These are phyloP conservation scores for Brachyistius frenatus DNA, from an alignment of 2,113 vertebrate genomes.

Conservation along the genomic window DNA sequence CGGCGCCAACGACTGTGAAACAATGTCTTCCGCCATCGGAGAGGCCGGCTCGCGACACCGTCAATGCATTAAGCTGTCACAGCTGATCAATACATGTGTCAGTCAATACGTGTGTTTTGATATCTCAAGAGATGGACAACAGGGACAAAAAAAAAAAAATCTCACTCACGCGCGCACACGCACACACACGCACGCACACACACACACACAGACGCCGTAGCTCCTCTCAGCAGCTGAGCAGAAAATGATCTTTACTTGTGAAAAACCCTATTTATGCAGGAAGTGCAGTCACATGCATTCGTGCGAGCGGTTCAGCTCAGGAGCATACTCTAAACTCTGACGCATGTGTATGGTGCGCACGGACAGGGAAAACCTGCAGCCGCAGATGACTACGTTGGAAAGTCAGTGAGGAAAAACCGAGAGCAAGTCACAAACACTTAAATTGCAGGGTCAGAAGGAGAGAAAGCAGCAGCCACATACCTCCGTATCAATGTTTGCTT, in stretches of 20 bases:
- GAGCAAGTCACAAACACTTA: constrained; percentile 20
- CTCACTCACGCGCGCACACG: too few species aligned
- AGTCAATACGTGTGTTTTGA: constrained; percentile 31
- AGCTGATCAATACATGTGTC: constrained; percentile 35
- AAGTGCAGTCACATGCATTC: constrained; percentile 34
- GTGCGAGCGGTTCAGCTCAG: background rate
- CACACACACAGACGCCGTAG: background rate
- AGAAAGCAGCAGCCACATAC: constrained; percentile 69
- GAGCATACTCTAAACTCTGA: background rate
- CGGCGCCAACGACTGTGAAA: background rate
- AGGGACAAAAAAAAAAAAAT: background rate
- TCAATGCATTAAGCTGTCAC: constrained; percentile 44
- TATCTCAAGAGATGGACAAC: background rate
- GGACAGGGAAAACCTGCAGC: constrained; percentile 24
- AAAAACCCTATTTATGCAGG: constrained; percentile 1
- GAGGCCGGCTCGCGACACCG: background rate
- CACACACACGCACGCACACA: too few species aligned
- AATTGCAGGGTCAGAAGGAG: constrained; percentile 27
- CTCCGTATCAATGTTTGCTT: constrained; percentile 73
- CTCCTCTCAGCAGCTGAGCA: constrained; percentile 12
- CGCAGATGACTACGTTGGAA: background rate
- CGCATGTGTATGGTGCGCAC: background rate
- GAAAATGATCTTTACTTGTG: constrained; percentile 22
- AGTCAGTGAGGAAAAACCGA: background rate
- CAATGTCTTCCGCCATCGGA: constrained; percentile 1